A percentile compares a stretch with the other conserved stretches of the same genome.
Evolutionary conservation across 2,888 invertebrate species (phyloP).

Genomic region (Blomia tropicalis): DNA sequence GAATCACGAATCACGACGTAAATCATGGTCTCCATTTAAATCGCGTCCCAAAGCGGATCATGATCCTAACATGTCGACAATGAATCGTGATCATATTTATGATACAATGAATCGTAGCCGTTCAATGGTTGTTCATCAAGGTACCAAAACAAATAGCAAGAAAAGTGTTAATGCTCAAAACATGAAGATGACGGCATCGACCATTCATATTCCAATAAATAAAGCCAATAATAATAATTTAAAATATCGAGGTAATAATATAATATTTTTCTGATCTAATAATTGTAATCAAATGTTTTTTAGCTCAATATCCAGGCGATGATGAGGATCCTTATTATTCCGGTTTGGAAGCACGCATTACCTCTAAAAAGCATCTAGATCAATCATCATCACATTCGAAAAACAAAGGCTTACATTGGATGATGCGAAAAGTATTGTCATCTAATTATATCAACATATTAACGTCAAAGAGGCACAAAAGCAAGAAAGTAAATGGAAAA

Average conservation of each 20-base stretch:
- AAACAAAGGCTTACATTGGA: slow-evolving; percentile 9
- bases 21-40: not conserved
- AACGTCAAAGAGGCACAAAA: slow-evolving; percentile 14
- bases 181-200: not conserved
- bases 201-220: not conserved
- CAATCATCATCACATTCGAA: not conserved
- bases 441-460: slow-evolving; percentile 22
- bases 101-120: not conserved
- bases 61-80: no score
- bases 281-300: not conserved
- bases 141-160: no score
- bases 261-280: no score
- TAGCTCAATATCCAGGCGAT: not conserved
- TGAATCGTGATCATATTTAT: slow-evolving; percentile 1
- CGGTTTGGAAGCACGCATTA: slow-evolving; percentile 20
- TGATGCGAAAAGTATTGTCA: slow-evolving; percentile 22
- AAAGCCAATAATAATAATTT: not conserved
- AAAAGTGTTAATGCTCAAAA: not conserved
- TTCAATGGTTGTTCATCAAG: not conserved
- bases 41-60: not conserved
- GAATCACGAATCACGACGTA: not conserved
- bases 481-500: not conserved
- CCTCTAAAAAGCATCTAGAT: not conserved
- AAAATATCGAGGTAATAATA: not conserved
- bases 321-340: slow-evolving; percentile 22